Evolutionary conservation across 2,113 vertebrate species (phyloP), one percentile per base, ranked within the genome.

Genomic region (Prietella phreatophila): DNA sequence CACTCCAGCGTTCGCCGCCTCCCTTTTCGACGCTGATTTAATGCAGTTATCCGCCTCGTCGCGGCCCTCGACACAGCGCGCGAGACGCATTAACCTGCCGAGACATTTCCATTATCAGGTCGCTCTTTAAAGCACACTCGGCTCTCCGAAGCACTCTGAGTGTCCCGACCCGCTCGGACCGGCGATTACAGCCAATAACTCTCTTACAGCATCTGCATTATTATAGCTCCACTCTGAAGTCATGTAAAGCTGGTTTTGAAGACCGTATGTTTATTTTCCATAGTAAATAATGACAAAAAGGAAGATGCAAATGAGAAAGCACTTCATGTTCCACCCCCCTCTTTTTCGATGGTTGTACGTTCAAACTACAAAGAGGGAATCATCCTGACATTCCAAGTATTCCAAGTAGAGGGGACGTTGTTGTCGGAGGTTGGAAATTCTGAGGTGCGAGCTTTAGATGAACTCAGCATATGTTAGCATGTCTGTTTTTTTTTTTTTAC

Each of bases 91-190:
- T 81, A 81, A 81, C 79, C 79, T 81, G 55, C 36, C 19, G 8
- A 58, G 79, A 36, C 79, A 13, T 60, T 81, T 82, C 79, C 30
- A 82, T 82, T 82, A 82, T 60, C 55, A 3, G 79, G 79, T 36
- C 55, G 30, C 47, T 79, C 47, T 79, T 53, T 79, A 55, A 79
- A 53, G 25, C 6, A 2, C 4, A 13, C 0, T 53, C 76, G 6
- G 25, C 13, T 53, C 76, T 55, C 15, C 47, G 30, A n/a, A 79
- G 76, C 79, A 14, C 79, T 81, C 42, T 20, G n/a, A 10, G 50
- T 80, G 78, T 56, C 50, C 78, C 56, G 79, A 82, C 79, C 55
- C 5, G 55, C 53, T 33, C 19, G 10, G 55, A 36, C 53, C 19
- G 0, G 1, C 3, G 55, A 82, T 82, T 82, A 82, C 79, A 36